These are phyloP conservation scores for Telmatochromis sp. DNA, from an alignment of 2,113 vertebrate genomes.

Conservation along the genomic window DNA sequence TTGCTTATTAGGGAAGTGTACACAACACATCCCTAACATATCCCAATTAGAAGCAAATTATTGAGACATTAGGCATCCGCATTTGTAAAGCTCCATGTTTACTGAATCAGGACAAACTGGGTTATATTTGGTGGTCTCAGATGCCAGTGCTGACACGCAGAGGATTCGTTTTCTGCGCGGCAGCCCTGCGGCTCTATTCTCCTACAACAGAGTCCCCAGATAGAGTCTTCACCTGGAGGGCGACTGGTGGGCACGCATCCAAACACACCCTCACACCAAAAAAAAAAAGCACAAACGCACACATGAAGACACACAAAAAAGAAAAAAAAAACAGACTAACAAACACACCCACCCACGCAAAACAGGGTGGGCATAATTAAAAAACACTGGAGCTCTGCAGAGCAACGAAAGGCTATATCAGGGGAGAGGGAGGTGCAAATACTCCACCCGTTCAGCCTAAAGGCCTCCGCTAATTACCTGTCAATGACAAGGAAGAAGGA, in stretches of 20 bases:
- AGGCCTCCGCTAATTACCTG: slow-evolving; percentile 57
- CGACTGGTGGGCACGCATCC: not conserved
- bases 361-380: slow-evolving; percentile 23
- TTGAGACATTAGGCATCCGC: slow-evolving; percentile 6
- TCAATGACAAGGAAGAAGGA: slow-evolving; percentile 30
- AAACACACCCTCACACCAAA: not conserved
- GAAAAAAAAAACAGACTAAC: not conserved
- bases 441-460: slow-evolving; percentile 17
- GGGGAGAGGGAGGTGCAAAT: slow-evolving; percentile 11
- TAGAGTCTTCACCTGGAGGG: slow-evolving; percentile 18
- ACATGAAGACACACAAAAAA: not conserved
- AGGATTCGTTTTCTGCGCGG: not conserved
- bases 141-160: slow-evolving; percentile 1
- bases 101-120: slow-evolving; percentile 39
- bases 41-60: slow-evolving; percentile 53
- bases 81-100: slow-evolving; percentile 21
- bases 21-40: not conserved
- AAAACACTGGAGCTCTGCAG: slow-evolving; percentile 14
- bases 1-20: slow-evolving; percentile 9
- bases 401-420: slow-evolving; percentile 15
- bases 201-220: slow-evolving; percentile 17
- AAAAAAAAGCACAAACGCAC: not conserved
- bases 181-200: not conserved
- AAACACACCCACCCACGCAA: not conserved
- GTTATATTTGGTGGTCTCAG: slow-evolving; percentile 39